Conservation (phyloP, 2,888 invertebrate species). For the Agrenia bidenticulata region DNA sequence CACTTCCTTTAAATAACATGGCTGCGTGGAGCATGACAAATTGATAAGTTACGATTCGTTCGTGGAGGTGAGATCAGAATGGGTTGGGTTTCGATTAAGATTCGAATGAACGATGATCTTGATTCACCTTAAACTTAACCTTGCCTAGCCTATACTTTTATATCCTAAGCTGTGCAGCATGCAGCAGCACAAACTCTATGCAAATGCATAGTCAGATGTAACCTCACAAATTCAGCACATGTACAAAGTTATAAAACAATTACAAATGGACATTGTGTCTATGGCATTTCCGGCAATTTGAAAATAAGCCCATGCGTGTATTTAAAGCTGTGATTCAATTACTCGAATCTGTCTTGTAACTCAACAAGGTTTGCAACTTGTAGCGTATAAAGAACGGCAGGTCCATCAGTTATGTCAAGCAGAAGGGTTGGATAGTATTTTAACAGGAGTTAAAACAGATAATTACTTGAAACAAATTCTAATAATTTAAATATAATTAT, state of each 20-base stretch:
- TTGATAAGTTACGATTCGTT: constrained; percentile 47
- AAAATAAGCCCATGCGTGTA: too few species aligned
- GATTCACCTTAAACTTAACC: background rate
- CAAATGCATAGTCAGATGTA: too few species aligned
- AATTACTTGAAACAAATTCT: constrained; percentile 47
- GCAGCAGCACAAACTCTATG: too few species aligned
- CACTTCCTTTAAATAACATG: background rate
- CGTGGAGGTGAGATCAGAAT: constrained; percentile 41
- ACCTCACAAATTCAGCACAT: too few species aligned
- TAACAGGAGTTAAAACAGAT: constrained; percentile 49
- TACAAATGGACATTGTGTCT: too few species aligned
- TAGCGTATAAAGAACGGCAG: background rate
- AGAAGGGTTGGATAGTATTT: constrained; percentile 40
- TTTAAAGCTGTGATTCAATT: too few species aligned
- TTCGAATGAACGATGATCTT: background rate
- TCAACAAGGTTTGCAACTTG: too few species aligned
- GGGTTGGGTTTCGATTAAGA: constrained; percentile 32
- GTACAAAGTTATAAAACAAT: too few species aligned
- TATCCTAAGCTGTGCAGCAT: too few species aligned
- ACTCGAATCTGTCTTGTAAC: too few species aligned
- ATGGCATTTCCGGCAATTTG: too few species aligned
- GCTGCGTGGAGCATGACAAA: constrained; percentile 39
- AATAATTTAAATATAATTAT: constrained; percentile 50
- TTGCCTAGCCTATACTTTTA: too few species aligned
- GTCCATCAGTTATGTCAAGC: constrained; percentile 36